Evolutionary conservation across 1,140 invertebrate genomes (phyloP), one percentile per base, ranked within the genome.

Genomic region (Saccostrea cuccullata): DNA sequence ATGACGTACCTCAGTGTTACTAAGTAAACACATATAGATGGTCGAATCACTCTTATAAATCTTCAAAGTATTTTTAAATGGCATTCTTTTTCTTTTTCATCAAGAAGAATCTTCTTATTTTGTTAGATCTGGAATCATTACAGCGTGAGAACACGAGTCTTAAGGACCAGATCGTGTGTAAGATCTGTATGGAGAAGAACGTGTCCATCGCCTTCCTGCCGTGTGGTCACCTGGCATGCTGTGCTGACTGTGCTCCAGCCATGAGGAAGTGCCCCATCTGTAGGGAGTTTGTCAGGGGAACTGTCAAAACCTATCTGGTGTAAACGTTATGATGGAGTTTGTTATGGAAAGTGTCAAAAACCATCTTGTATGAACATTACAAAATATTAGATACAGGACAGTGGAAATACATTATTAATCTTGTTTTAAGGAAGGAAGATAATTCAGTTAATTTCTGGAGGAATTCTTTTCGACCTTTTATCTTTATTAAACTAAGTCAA

Each of bases 181-280:
- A 98, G 96, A 97, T 99, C 90, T 99, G 98, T 93, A 97, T 98
- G 96, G 98, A 98, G 94, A 96, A 96, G 89, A 98, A 98, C 95
- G 97, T 98, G 85, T 97, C 96, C 82, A 96, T 98, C 85, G 98
- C 98, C 58, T 98, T 98, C 95, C 95, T 98, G 91, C 98, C 98
- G 23, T 99, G 98, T 95, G 97, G 98, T 2, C 98, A 98, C 96
- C 95, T 98, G 23, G 91, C 98, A 47, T 97, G 97, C 55, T 99
- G 98, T 95, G 96, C 96, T 8, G 96, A 97, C 64, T 99, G 98
- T 95, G 97, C 98, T 4, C 96, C 97, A 2, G 96, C 96, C 87
- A 96, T 98, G 91, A 96, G 96, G 84, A 96, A 96, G 15, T 98
- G 98, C 94, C 97, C 97, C 36, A 96, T 98, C 86, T 99, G 98